These are phyloP conservation scores for Charadrius vociferus DNA, from an alignment of 2,113 vertebrate species.

Conservation along the genomic window DNA sequence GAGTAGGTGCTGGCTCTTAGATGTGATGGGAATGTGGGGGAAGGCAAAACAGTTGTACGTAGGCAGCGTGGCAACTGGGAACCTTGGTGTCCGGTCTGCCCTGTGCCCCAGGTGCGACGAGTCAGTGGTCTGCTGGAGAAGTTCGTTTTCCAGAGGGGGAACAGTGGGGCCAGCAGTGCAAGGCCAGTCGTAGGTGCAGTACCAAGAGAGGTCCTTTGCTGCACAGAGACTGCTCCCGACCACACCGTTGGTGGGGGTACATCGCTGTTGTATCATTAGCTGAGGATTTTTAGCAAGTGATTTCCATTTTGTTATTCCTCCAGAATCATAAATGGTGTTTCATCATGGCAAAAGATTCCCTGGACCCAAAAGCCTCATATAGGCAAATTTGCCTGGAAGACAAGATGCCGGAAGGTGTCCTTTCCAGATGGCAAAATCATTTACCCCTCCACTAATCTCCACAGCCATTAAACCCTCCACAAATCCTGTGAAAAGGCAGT, in stretches of 20 bases:
- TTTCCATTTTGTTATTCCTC: neutral
- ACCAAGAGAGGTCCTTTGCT: neutral
- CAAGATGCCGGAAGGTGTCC: neutral
- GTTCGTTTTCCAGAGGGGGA: neutral
- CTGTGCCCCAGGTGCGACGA: neutral
- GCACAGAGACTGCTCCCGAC: accelerated
- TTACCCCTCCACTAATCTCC: neutral
- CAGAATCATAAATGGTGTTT: neutral
- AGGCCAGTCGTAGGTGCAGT: neutral
- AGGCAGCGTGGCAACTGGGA: neutral
- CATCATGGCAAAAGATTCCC: neutral
- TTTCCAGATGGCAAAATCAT: neutral
- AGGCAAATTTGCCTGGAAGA: neutral
- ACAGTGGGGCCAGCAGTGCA: neutral
- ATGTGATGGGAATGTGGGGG: accelerated
- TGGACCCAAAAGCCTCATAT: accelerated
- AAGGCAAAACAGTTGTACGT: neutral
- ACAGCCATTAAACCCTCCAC: neutral
- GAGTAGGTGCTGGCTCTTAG: neutral
- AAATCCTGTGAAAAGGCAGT: neutral
- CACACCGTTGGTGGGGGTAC: accelerated
- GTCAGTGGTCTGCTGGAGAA: neutral
- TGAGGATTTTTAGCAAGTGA: neutral
- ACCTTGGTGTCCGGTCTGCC: neutral
- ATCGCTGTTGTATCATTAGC: neutral